Evolutionary conservation across 1,140 invertebrate species (phyloP).

Genomic region (Sitobion miscanthi): DNA sequence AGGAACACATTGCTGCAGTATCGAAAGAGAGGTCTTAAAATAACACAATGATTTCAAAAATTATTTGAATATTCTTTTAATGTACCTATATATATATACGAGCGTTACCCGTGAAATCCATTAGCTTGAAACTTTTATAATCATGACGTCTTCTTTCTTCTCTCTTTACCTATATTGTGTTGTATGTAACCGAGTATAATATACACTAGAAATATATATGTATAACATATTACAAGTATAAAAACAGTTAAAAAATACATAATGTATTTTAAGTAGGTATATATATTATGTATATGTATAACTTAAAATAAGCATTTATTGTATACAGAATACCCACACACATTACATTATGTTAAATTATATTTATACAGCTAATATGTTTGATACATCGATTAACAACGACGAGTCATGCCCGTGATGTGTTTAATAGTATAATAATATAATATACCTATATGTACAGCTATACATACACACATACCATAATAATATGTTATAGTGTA

Average conservation of each 20-base stretch:
- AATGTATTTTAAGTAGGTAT: constrained; percentile 17
- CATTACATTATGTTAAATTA: background rate
- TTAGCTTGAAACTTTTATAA: constrained; percentile 22
- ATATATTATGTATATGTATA: background rate
- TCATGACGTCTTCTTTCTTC: constrained; percentile 31
- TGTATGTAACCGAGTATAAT: background rate
- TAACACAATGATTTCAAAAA: constrained; percentile 19
- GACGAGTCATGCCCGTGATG: background rate
- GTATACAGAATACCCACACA: background rate
- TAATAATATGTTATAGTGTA: background rate
- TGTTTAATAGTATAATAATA: constrained; percentile 1
- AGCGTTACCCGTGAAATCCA: constrained; percentile 25
- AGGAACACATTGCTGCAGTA: background rate
- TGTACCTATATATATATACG: background rate
- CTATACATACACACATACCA: background rate
- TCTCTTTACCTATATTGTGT: background rate
- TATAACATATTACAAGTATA: background rate
- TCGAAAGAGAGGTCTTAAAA: constrained; percentile 14
- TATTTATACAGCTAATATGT: background rate
- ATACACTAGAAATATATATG: background rate
- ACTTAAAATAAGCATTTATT: background rate
- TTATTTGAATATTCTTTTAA: background rate
- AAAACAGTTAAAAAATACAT: constrained; percentile 14
- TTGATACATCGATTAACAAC: constrained; percentile 34
- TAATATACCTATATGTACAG: no score